Percentiles rank a stretch among this genome's conserved stretches.
Conservation (phyloP, 2,797 vertebrate species). For the Characodon lateralis region DNA sequence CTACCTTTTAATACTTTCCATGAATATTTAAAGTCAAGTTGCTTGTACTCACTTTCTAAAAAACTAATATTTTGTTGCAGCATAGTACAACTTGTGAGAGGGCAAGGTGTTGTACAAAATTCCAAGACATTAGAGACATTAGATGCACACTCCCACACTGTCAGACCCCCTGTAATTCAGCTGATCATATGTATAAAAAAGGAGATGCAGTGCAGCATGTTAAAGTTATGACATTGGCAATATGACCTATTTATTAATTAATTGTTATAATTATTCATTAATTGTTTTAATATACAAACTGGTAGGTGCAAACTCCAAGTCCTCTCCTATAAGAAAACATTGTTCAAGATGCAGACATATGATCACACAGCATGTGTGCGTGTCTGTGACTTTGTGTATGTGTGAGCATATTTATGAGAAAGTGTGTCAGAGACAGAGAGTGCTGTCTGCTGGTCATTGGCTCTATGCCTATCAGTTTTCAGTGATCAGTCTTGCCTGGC, state of each 20-base stretch:
- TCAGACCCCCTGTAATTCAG: too few species aligned
- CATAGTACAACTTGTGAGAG: too few species aligned
- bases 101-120: too few species aligned
- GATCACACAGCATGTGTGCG: background rate
- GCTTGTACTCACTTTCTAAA: background rate
- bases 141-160: too few species aligned
- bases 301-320: background rate
- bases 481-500: conserved; percentile 78
- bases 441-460: conserved; percentile 68
- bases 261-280: background rate
- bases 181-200: background rate
- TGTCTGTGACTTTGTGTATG: conserved; percentile 4
- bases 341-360: background rate
- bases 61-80: background rate
- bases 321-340: background rate
- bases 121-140: too few species aligned
- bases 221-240: background rate
- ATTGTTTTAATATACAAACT: background rate
- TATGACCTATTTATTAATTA: background rate
- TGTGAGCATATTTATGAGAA: conserved; percentile 12
- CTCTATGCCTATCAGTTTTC: conserved; percentile 73
- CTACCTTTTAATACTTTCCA: background rate
- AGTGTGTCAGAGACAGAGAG: conserved; percentile 50
- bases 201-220: background rate
- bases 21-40: background rate